Percentiles rank a stretch among this genome's conserved stretches.
phyloP scores from a whole-genome alignment of 2,888 invertebrate species.

The Lasioglossum malachurum region DNA sequence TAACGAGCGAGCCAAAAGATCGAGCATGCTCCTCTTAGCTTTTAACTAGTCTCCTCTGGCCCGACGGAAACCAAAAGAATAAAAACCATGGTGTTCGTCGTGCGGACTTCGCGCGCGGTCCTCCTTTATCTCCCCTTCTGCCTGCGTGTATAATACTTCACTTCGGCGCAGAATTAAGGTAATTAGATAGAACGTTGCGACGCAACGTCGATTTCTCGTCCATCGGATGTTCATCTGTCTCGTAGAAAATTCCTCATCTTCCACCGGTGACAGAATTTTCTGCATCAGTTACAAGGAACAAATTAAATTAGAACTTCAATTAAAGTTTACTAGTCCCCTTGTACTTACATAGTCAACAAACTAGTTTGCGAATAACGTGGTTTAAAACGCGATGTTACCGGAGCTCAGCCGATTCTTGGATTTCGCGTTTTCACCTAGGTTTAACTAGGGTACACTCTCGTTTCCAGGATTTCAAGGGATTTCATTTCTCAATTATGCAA shows the following conservation, averaged over 20 bases:
- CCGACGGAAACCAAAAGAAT: background rate
- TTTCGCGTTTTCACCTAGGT: no score
- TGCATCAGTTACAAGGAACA: background rate
- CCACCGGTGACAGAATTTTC: background rate
- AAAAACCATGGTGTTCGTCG: constrained; percentile 39
- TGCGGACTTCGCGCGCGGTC: background rate
- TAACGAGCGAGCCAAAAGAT: constrained; percentile 69
- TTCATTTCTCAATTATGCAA: no score
- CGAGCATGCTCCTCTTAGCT: constrained; percentile 46
- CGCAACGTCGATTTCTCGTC: background rate
- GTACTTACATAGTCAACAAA: background rate
- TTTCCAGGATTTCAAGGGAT: no score
- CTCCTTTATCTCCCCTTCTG: background rate
- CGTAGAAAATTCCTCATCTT: background rate
- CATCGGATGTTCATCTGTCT: background rate
- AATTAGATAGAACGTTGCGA: background rate
- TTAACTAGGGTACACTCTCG: no score
- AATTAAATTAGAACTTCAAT: background rate
- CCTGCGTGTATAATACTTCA: background rate
- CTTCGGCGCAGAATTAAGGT: background rate
- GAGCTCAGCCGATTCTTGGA: background rate
- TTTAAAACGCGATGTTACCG: background rate
- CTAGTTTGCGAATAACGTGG: background rate
- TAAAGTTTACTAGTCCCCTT: background rate
- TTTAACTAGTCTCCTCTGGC: constrained; percentile 23